Evolutionary conservation across 1,140 invertebrate species (phyloP).

Genomic region (Caenorhabditis brenneri): DNA sequence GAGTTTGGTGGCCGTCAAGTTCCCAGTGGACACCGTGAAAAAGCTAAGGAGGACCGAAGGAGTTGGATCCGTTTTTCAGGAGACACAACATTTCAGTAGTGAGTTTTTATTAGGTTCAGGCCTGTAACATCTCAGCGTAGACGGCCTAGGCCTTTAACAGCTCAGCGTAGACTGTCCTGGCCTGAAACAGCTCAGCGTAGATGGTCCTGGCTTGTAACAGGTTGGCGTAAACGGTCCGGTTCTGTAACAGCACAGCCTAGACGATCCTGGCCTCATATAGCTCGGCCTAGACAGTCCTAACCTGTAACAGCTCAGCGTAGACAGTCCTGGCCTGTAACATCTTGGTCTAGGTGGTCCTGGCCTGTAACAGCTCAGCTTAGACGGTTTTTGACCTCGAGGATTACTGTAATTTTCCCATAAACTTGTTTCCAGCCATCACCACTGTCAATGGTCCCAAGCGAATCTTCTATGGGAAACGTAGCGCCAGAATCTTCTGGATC

Average conservation of each 20-base stretch:
- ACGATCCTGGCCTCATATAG: too few species aligned
- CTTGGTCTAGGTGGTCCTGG: too few species aligned
- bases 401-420: neutral
- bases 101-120: too few species aligned
- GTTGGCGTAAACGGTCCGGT: too few species aligned
- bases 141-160: too few species aligned
- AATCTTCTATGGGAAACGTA: conserved; percentile 18
- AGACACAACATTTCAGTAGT: conserved; percentile 45
- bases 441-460: conserved; percentile 41
- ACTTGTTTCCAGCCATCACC: conserved; percentile 18
- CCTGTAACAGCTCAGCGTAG: too few species aligned
- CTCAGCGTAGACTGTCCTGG: too few species aligned
- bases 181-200: too few species aligned
- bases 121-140: neutral
- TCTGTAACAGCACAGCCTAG: too few species aligned
- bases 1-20: neutral
- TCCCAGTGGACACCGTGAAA: neutral
- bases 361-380: neutral
- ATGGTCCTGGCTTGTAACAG: too few species aligned
- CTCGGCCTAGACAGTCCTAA: too few species aligned
- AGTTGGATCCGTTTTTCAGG: conserved; percentile 33
- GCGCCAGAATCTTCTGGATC: conserved; percentile 37
- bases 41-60: conserved; percentile 26
- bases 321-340: too few species aligned
- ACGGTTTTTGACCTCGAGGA: neutral